Evolutionary conservation across 2,113 vertebrate genomes (phyloP), one percentile per base, ranked within the genome.

Genomic region (Ailuropoda melanoleuca): DNA sequence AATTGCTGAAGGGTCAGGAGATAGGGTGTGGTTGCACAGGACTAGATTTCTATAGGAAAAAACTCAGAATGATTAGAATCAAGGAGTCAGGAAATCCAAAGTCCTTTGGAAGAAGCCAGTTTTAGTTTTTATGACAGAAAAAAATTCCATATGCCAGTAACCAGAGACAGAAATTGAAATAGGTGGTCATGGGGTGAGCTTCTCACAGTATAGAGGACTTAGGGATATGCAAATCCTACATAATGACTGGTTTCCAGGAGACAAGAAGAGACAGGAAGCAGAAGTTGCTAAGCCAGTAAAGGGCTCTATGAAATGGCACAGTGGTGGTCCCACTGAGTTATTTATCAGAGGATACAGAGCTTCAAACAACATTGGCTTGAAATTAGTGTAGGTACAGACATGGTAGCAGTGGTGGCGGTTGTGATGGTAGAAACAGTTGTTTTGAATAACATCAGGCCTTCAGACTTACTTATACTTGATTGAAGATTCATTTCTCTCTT

Each of bases 361-460:
- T 14, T 15, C 29, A 39, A 6, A 43, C 43, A 43, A 43, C 43
- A 43, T 6, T 56, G 56, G 11, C 19, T 62, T 39, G 39, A 85
- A 70, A 74, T 70, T 31, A 1, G 6, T 68, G 21, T 46, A 34
- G 1, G 39, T 39, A 46, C 4, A n/a, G 68, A n/a, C 18, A 1
- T 1, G 6, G 1, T 12, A 29, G 11, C 13, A 4, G 6, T 43
- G 1, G 2, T 8, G 0, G 3, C 14, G 2, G 8, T 56, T 19
- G 8, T 10, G 2, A 60, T 19, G 8, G 6, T 74, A 15, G 4
- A 14, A 1, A 2, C 24, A 75, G 8, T 29, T 92, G 12, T 55
- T 43, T 13, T 31, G 1, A 82, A 24, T 34, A 56, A 29, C 1
- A 43, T 4, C 3, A 3, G 46, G 0, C 21, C 10, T 87, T 95